Conservation (phyloP, 2,113 vertebrate genomes). For the Hystrix brachyura region DNA sequence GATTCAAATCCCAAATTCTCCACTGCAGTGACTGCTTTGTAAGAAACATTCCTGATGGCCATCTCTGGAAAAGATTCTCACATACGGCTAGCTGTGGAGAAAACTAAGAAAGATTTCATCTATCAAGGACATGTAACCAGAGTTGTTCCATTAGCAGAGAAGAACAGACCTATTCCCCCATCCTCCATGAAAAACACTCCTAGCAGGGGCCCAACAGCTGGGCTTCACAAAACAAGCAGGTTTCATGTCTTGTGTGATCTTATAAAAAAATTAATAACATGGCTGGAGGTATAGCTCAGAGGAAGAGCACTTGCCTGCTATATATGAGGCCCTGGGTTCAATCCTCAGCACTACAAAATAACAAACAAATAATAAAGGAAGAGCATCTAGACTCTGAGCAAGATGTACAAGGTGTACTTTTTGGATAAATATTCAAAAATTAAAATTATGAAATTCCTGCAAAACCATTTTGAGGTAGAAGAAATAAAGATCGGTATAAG, state of each 20-base stretch:
- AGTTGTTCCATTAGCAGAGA: background rate
- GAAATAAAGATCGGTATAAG: background rate
- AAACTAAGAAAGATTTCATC: background rate
- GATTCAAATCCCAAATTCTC: background rate
- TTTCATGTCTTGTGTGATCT: background rate
- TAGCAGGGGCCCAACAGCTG: background rate
- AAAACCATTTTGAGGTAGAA: background rate
- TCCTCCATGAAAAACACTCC: background rate
- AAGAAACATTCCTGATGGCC: background rate
- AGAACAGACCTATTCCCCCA: background rate
- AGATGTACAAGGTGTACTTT: background rate
- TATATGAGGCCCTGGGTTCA: background rate
- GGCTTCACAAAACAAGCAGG: background rate
- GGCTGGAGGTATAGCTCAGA: background rate
- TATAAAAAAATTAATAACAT: background rate
- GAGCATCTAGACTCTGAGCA: background rate
- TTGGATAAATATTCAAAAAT: background rate
- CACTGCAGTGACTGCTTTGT: background rate
- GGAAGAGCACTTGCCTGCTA: background rate
- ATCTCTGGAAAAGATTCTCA: background rate
- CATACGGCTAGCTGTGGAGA: background rate
- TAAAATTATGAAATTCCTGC: background rate
- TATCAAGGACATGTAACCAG: background rate
- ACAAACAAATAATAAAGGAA: background rate
- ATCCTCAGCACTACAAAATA: background rate